Percentiles rank a stretch among this genome's conserved stretches.
phyloP scores from a whole-genome alignment of 2,113 vertebrate species.

The Verasper variegatus region DNA sequence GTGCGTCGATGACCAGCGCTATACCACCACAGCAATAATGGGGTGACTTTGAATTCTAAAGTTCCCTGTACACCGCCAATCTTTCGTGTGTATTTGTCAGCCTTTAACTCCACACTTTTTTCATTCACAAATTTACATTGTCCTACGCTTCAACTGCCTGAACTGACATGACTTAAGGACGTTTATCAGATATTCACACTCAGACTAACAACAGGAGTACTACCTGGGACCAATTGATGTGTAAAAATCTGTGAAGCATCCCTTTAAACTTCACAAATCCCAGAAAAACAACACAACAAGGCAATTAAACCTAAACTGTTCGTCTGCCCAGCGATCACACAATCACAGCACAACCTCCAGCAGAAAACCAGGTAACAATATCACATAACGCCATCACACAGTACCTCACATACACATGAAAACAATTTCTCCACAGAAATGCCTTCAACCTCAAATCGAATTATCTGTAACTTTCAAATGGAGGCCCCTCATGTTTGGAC shows the following conservation, averaged over 20 bases:
- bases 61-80: no score
- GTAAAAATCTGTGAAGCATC: not conserved
- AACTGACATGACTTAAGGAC: not conserved
- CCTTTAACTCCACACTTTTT: not conserved
- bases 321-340: not conserved
- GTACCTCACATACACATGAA: not conserved
- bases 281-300: not conserved
- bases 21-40: no score
- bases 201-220: not conserved
- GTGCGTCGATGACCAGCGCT: no score
- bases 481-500: constrained; percentile 35
- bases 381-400: not conserved
- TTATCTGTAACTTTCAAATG: constrained; percentile 21
- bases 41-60: no score
- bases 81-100: no score
- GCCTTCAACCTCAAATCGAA: constrained; percentile 28
- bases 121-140: not conserved
- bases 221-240: not conserved
- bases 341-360: not conserved
- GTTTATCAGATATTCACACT: not conserved
- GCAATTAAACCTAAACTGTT: no score
- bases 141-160: not conserved
- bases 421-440: not conserved
- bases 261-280: not conserved
- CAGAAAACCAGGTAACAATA: not conserved